Percentiles rank a stretch among this genome's conserved stretches.
Evolutionary conservation across 2,797 vertebrate species (phyloP).

Genomic region (Nannoperca australis): DNA sequence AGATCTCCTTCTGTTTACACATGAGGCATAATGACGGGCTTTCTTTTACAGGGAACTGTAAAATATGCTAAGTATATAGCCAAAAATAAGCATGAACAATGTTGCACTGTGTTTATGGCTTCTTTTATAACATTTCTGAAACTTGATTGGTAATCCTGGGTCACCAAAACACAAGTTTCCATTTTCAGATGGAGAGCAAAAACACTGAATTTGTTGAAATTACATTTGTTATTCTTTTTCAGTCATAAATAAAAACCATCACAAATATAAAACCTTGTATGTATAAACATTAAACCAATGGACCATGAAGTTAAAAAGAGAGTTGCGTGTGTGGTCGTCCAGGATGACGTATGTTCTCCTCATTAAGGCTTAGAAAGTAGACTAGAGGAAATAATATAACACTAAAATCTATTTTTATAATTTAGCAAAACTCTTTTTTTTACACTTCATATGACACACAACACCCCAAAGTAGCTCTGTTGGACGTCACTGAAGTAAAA

Average conservation of each 20-base stretch:
- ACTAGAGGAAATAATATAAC: constrained; percentile 1
- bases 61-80: constrained; percentile 68
- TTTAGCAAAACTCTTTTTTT: background rate
- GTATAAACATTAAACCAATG: background rate
- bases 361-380: constrained; percentile 26
- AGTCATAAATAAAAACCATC: constrained; percentile 9
- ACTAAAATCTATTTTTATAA: background rate
- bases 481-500: constrained; percentile 39
- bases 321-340: background rate
- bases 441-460: background rate
- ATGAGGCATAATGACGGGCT: constrained; percentile 71
- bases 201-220: constrained; percentile 26
- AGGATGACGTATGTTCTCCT: constrained; percentile 5
- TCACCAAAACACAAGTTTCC: constrained; percentile 48
- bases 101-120: constrained; percentile 66
- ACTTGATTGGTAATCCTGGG: constrained; percentile 13
- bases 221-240: background rate
- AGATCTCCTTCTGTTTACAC: constrained; percentile 61
- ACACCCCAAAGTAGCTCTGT: constrained; percentile 22
- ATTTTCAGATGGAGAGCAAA: constrained; percentile 42
- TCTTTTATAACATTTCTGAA: constrained; percentile 45
- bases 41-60: constrained; percentile 63
- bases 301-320: background rate
- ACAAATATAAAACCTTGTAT: background rate
- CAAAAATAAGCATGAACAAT: constrained; percentile 73